phyloP scores from a whole-genome alignment of 92 coral and sea anemone species.

The Porites rus region DNA sequence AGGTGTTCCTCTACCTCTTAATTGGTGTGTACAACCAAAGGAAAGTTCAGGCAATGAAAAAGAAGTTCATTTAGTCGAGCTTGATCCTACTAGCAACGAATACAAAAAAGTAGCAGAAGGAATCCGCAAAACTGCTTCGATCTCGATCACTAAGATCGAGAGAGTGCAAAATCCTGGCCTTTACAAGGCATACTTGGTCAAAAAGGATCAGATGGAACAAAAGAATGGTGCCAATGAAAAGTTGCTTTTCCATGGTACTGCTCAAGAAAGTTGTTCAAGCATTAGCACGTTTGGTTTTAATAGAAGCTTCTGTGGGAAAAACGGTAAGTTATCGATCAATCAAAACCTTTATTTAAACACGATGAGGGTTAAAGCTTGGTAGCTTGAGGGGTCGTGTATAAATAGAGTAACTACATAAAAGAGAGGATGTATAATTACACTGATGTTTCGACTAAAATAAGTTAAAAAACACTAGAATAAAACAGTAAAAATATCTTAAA shows the following conservation, averaged over 20 bases:
- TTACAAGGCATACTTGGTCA: constrained; percentile 45
- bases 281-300: constrained; percentile 76
- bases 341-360: too few relatives aligned
- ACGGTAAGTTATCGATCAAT: constrained; percentile 49
- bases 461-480: too few relatives aligned
- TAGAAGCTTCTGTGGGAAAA: constrained; percentile 75
- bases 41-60: constrained; percentile 63
- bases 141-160: constrained; percentile 65
- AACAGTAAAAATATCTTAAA: too few relatives aligned
- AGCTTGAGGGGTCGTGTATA: too few relatives aligned
- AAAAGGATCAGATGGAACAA: constrained; percentile 75
- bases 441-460: too few relatives aligned
- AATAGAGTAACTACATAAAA: too few relatives aligned
- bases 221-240: constrained; percentile 74
- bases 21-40: constrained; percentile 76
- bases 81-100: constrained; percentile 63
- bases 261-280: constrained; percentile 31
- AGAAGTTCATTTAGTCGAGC: constrained; percentile 64
- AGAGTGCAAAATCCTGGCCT: constrained; percentile 80
- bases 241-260: constrained; percentile 79
- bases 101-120: constrained; percentile 53
- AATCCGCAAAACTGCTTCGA: constrained; percentile 32
- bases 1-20: constrained; percentile 67
- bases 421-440: too few relatives aligned
- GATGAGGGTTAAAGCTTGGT: too few relatives aligned